phyloP scores from a whole-genome alignment of 2,113 vertebrate species.

The Crotalus tigris region DNA sequence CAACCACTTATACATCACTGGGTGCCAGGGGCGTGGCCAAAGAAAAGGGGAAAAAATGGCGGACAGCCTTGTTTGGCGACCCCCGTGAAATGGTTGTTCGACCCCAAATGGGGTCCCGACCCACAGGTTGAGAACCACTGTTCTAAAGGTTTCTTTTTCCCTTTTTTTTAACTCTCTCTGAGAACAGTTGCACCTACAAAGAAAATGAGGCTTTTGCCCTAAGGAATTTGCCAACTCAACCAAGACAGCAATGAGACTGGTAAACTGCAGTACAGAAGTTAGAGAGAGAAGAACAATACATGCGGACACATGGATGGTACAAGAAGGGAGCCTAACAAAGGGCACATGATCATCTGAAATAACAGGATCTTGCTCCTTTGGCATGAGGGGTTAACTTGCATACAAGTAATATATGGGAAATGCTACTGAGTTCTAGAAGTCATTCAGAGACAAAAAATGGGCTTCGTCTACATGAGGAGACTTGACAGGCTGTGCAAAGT shows the following conservation, averaged over 20 bases:
- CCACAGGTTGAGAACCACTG: too few relatives aligned
- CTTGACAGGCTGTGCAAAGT: background rate
- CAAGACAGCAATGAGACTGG: background rate
- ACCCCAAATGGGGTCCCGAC: too few relatives aligned
- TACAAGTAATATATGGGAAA: background rate
- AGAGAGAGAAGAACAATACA: background rate
- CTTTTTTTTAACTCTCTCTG: background rate
- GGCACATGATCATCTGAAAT: background rate
- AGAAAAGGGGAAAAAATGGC: too few relatives aligned
- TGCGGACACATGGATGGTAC: background rate
- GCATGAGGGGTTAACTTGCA: background rate
- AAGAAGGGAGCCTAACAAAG: background rate
- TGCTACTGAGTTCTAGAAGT: background rate
- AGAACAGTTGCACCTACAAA: background rate
- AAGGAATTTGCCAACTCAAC: background rate
- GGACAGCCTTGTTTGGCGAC: too few relatives aligned
- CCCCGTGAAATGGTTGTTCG: too few relatives aligned
- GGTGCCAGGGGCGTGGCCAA: too few relatives aligned
- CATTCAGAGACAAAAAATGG: background rate
- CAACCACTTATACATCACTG: too few relatives aligned
- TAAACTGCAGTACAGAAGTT: background rate
- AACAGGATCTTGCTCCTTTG: background rate
- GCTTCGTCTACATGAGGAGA: background rate
- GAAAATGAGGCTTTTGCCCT: background rate
- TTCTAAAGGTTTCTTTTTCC: background rate